Conservation (phyloP, 2,113 vertebrate species). For the Carollia perspicillata region DNA sequence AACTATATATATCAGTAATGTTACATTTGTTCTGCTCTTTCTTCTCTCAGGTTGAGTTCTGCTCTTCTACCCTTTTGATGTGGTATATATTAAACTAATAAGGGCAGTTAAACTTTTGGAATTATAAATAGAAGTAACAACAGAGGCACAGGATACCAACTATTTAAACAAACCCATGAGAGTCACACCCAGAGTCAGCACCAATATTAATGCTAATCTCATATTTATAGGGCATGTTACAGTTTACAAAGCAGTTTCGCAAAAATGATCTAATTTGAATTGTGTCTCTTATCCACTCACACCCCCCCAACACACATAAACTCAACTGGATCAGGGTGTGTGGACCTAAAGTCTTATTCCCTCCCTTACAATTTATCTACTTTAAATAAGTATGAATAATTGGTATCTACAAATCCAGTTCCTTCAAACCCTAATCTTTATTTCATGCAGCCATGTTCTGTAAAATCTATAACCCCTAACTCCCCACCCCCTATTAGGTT, state of each 20-base stretch:
- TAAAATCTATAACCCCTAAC: not conserved
- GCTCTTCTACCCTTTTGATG: not conserved
- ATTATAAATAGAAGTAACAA: slow-evolving; percentile 2
- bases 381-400: slow-evolving; percentile 7
- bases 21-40: not conserved
- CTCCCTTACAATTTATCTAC: not conserved
- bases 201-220: not conserved
- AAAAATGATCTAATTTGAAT: slow-evolving; percentile 4
- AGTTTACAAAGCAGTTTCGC: slow-evolving; percentile 20
- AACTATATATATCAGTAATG: not conserved
- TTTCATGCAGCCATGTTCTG: not conserved
- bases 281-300: not conserved
- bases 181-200: not conserved
- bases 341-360: not conserved
- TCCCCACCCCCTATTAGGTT: not conserved
- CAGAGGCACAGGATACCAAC: not conserved
- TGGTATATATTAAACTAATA: not conserved
- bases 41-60: slow-evolving; percentile 8
- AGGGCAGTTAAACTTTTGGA: slow-evolving; percentile 22
- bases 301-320: not conserved
- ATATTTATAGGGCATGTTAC: not conserved
- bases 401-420: not conserved
- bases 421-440: slow-evolving; percentile 5
- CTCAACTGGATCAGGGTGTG: not conserved
- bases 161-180: not conserved